Evolutionary conservation across 2,113 vertebrate genomes (phyloP).

Genomic region (human (Homo sapiens)): DNA sequence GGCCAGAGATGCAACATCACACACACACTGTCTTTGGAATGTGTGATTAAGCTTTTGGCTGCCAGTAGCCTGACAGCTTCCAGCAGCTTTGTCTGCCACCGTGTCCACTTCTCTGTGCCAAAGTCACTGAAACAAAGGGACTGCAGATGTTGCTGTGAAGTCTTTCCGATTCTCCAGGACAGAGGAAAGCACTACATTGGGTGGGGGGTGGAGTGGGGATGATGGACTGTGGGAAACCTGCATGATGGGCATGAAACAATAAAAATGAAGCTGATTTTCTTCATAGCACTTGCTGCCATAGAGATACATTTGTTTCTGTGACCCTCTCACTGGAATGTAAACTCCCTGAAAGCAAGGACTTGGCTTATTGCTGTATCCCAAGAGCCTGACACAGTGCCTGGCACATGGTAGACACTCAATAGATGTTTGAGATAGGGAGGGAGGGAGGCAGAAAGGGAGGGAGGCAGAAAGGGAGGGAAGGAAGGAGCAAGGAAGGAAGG

Average conservation of each 20-base stretch:
- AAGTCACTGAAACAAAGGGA: conserved; percentile 43
- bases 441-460: fast-evolving
- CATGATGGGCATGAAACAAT: too few species aligned
- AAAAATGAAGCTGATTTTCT: too few species aligned
- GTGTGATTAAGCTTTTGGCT: neutral
- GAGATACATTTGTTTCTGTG: too few species aligned
- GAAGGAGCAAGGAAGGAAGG: too few species aligned
- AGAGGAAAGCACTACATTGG: neutral
- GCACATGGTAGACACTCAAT: neutral
- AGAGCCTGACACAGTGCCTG: too few species aligned
- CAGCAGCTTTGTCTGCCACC: neutral
- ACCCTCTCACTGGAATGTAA: too few species aligned
- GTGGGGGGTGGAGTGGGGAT: too few species aligned
- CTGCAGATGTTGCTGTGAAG: neutral
- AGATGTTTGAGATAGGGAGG: too few species aligned
- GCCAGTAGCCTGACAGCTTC: neutral
- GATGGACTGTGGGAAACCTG: too few species aligned
- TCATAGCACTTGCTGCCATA: too few species aligned
- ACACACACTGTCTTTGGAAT: neutral
- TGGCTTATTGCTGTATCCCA: too few species aligned
- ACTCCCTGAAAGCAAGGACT: too few species aligned
- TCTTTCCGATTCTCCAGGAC: neutral
- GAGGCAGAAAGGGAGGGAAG: fast-evolving
- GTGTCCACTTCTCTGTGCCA: neutral
- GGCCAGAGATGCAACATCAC: conserved; percentile 32